Percentiles rank a stretch among this genome's conserved stretches.
Conservation (phyloP, 2,113 vertebrate species). For the Pelmatolapia mariae region DNA sequence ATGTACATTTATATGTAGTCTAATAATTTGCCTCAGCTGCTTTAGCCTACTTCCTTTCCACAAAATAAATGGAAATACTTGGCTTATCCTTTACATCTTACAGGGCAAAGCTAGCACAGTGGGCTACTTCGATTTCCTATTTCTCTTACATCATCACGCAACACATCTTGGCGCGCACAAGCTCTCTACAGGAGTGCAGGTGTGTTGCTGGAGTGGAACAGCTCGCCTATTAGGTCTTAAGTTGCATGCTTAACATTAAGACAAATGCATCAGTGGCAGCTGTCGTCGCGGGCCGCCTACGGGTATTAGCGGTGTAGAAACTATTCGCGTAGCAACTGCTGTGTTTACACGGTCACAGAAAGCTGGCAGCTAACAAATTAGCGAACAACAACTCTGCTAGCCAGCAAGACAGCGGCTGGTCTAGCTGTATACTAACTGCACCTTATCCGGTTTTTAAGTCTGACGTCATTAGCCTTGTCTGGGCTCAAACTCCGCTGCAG, state of each 20-base stretch:
- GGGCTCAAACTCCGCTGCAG: neutral
- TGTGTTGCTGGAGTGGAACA: neutral
- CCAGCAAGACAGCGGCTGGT: neutral
- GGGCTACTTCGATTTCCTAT: neutral
- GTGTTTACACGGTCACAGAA: neutral
- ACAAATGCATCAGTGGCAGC: neutral
- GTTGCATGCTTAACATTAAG: neutral
- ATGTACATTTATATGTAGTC: neutral
- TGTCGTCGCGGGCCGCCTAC: rapidly evolving
- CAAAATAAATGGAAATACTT: neutral
- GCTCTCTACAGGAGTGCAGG: neutral
- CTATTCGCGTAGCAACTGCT: neutral
- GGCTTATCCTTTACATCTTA: neutral
- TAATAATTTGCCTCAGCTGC: neutral
- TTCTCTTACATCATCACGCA: neutral
- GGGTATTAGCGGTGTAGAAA: neutral
- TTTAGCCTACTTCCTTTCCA: neutral
- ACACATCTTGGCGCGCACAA: rapidly evolving
- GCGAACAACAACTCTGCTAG: neutral
- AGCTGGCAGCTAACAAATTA: neutral
- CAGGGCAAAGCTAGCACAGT: neutral
- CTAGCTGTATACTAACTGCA: neutral
- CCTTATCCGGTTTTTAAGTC: neutral
- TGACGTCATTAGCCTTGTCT: neutral
- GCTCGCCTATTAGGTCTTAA: rapidly evolving